phyloP scores from a whole-genome alignment of 1,140 invertebrate species.

The Potamilus streckersoni region DNA sequence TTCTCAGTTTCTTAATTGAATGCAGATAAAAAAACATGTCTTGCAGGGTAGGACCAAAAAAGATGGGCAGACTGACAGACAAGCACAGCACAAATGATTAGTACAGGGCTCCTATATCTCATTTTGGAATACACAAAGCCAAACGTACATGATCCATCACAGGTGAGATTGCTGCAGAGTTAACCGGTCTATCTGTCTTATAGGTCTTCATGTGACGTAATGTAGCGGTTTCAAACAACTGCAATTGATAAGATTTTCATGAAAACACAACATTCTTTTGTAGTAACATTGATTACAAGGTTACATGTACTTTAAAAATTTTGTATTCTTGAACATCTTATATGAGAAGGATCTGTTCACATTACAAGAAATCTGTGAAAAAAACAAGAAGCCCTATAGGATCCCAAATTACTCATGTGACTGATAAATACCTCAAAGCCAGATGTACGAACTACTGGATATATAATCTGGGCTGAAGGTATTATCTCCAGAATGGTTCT shows the following conservation, averaged over 20 bases:
- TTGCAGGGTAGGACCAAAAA: too few relatives aligned
- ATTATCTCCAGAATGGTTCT: too few relatives aligned
- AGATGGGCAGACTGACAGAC: too few relatives aligned
- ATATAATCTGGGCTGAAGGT: too few relatives aligned
- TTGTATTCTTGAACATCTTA: background rate
- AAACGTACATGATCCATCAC: constrained; percentile 87
- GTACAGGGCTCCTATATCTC: too few relatives aligned
- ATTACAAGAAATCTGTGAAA: background rate
- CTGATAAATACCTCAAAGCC: background rate
- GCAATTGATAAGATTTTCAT: constrained; percentile 26
- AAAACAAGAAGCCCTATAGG: background rate
- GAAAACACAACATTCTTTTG: too few relatives aligned
- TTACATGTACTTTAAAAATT: background rate
- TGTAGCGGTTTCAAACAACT: constrained; percentile 88
- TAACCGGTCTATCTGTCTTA: constrained; percentile 96
- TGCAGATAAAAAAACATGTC: too few relatives aligned
- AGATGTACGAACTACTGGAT: too few relatives aligned
- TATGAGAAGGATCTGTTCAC: background rate
- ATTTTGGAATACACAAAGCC: too few relatives aligned
- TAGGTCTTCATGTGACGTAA: constrained; percentile 91
- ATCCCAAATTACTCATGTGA: background rate
- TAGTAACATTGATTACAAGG: background rate
- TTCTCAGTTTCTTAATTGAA: too few relatives aligned
- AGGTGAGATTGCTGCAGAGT: constrained; percentile 96
- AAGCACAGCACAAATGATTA: too few relatives aligned